Base-by-base conservation (phyloP, 2,888 invertebrate genomes). In the Camptogramma bilineatum region DNA sequence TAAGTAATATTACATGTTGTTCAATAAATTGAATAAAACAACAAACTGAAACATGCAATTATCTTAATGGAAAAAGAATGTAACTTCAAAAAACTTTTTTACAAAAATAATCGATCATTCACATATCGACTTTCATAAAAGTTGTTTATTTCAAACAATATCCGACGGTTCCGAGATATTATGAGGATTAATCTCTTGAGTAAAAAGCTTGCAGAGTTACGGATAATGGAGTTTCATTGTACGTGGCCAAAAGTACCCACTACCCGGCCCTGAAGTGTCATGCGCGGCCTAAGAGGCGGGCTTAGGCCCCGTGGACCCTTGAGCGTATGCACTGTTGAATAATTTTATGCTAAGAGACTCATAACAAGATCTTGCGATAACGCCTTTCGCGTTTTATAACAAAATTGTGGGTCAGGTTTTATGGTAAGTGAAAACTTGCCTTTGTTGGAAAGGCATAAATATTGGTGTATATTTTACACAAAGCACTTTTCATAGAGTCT, bases 211-310 rank as follows among this genome's bases (percentile, higher is more conserved):
- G 70, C 69, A 65, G 73, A 78, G 77, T 75, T 74, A 21, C 78
- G 83, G 84, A 50, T 90, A 91, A 91, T 91, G 91, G 91, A 89
- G 85, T 90, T 90, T 80, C 73, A 84, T 77, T 91, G 91, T 91
- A 83, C 72, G 70, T 75, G 74, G 75, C 75, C 81, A 75, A 77
- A 80, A 81, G 83, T 66, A 57, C 62, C 62, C 62, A 62, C 62
- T 79, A 47, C 65, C 39, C 42, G 18, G 56, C 69, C 66, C 70
- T 70, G 62, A 70, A 71, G 71, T 66, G 71, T 63, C 70, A 55
- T 76, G 57, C 52, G 64, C 56, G 50, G 56, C 18, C 53, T 65
- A 61, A 65, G 64, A 60, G 56, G 52, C 39, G 61, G 65, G 53
- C 48, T 52, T 57, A n/a, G 64, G 50, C 34, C 62, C 21, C 56